Evolutionary conservation across 2,888 invertebrate species (phyloP).

Genomic region (Disparrhopalites patrizii): DNA sequence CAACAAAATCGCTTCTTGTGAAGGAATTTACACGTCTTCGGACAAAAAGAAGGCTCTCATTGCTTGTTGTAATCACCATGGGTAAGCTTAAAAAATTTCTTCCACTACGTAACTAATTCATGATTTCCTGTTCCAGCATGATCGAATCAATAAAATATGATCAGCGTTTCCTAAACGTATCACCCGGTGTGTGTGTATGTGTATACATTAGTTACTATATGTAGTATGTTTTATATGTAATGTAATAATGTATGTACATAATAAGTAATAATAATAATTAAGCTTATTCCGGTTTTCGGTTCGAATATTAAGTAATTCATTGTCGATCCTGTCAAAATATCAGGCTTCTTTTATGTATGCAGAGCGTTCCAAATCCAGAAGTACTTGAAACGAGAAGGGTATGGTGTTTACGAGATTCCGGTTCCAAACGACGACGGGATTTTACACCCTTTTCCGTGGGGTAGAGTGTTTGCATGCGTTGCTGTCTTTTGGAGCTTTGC

Average conservation of each 20-base stretch:
- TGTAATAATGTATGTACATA: no score
- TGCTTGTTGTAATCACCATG: background rate
- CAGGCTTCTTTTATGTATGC: background rate
- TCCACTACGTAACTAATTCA: background rate
- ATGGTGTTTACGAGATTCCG: background rate
- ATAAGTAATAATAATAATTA: no score
- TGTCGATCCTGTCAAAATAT: background rate
- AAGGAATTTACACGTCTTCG: background rate
- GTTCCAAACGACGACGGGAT: background rate
- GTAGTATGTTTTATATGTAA: no score
- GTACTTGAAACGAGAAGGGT: background rate
- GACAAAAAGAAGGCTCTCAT: background rate
- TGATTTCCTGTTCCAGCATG: no score
- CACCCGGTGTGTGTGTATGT: no score
- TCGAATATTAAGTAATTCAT: background rate
- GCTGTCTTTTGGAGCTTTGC: background rate
- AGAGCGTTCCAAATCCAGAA: constrained; percentile 3
- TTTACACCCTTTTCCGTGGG: background rate
- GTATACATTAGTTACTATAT: no score
- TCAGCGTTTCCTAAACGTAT: no score
- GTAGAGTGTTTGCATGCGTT: background rate
- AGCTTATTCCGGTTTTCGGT: background rate
- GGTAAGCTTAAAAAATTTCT: background rate
- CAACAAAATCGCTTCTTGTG: background rate
- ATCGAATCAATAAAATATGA: no score